Evolutionary conservation across 2,888 invertebrate genomes (phyloP).

Genomic region (Daptonema setosum): DNA sequence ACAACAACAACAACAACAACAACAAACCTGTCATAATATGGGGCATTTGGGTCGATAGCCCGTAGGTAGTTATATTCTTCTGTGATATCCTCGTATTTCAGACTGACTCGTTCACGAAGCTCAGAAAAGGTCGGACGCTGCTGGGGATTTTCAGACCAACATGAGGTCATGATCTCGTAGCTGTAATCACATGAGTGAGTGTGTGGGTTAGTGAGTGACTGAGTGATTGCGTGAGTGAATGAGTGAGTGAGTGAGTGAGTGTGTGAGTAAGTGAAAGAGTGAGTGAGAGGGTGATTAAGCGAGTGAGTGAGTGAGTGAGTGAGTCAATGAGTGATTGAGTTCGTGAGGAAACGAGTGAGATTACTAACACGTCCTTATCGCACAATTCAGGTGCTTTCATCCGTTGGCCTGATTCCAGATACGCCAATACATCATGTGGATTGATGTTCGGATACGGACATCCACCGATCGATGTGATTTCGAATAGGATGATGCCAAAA

Average conservation of each 20-base stretch:
- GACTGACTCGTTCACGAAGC: slow-evolving; percentile 46
- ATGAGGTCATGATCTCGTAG: slow-evolving; percentile 57
- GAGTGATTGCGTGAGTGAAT: too few relatives aligned
- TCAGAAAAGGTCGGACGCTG: slow-evolving; percentile 55
- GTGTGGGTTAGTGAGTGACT: too few relatives aligned
- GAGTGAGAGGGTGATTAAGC: too few relatives aligned
- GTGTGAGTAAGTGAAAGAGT: too few relatives aligned
- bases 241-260: too few relatives aligned
- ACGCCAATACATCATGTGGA: slow-evolving; percentile 21
- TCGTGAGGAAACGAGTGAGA: too few relatives aligned
- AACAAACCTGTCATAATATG: too few relatives aligned
- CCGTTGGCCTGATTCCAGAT: slow-evolving; percentile 56
- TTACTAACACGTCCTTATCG: slow-evolving; percentile 48
- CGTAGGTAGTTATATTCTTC: slow-evolving; percentile 17
- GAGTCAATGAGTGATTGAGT: too few relatives aligned
- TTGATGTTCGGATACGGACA: slow-evolving; percentile 45
- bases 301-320: too few relatives aligned
- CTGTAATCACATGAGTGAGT: too few relatives aligned
- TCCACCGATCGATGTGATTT: slow-evolving; percentile 41
- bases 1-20: too few relatives aligned
- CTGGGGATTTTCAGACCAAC: slow-evolving; percentile 60
- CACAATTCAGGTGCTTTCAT: slow-evolving; percentile 66
- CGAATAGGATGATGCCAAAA: slow-evolving; percentile 38
- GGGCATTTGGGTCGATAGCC: not conserved
- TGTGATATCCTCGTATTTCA: slow-evolving; percentile 44